Base-by-base conservation (phyloP, 2,113 vertebrate species). In the Ovis canadensis region DNA sequence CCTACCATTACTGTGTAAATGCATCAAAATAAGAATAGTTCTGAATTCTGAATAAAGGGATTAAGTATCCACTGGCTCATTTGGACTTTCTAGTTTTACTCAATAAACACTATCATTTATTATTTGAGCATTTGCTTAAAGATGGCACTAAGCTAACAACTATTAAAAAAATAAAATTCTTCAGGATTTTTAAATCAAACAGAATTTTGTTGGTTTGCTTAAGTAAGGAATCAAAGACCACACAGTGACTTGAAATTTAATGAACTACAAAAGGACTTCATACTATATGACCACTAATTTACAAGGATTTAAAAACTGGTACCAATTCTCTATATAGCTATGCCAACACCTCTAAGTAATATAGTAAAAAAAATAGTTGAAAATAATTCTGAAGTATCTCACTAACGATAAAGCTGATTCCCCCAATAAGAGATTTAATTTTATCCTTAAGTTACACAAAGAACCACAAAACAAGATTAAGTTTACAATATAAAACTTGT, bases 211-310 rank as follows among this genome's bases (percentile, higher is more conserved):
- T 93, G 50, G 11, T 78, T 81, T 91, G 74, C 11, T 83, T 74
- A 89, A 81, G 8, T 78, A 85, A 95, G 62, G 13, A 92, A 55
- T 9, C 4, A 54, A 96, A 90, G 45, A 48, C 16, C 31, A 93
- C n/a, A 89, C 85, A 91, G 33, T 82, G 16, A 91, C 40, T 87
- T 88, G 45, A 90, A 96, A 95, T 91, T 91, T 91, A 90, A 84
- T 77, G 84, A 82, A 81, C 13, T 62, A 89, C 6, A 94, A 92
- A 92, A 97, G 40, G n/a, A 36, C 36, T 90, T 85, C n/a, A 91
- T 43, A 88, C 93, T 12, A 85, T 88, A 95, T 17, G 36, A 89
- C 5, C 85, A 62, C 55, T 93, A 55, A 81, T 95, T 94, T 95
- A 54, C 5, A 90, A 91, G n/a, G 27, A 94, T 78, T 94, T 55